These are phyloP conservation scores for Alethe diademata DNA, from an alignment of 2,113 vertebrate genomes.

Conservation along the genomic window DNA sequence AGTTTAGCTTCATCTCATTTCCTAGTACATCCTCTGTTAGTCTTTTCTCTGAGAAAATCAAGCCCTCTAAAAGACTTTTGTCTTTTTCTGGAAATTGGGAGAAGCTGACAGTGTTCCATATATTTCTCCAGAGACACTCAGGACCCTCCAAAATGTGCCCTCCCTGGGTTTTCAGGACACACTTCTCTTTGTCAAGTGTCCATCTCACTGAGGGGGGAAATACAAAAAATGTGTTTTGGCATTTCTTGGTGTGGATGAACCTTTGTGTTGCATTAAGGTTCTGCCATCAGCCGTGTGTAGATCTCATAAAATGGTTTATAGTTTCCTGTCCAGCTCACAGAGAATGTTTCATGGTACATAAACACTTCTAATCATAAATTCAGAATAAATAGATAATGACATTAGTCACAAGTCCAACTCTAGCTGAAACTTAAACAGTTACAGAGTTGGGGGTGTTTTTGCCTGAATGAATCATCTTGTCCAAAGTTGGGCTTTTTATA, in stretches of 20 bases:
- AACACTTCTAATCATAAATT: slow-evolving; percentile 74
- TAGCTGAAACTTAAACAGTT: slow-evolving; percentile 11
- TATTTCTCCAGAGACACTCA: background rate
- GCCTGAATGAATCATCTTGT: slow-evolving; percentile 48
- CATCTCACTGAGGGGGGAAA: background rate
- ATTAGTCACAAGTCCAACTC: slow-evolving; percentile 39
- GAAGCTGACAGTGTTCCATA: background rate
- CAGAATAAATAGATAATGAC: slow-evolving; percentile 59
- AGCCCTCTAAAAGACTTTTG: background rate
- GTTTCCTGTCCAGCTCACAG: slow-evolving; percentile 65
- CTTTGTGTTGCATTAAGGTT: slow-evolving; percentile 57
- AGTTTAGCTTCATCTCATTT: background rate
- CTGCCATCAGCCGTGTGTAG: slow-evolving; percentile 50
- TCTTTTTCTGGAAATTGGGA: background rate
- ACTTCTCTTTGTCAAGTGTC: background rate
- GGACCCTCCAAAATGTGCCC: background rate
- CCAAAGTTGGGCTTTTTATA: background rate
- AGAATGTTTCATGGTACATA: slow-evolving; percentile 71
- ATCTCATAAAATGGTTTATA: slow-evolving; percentile 72
- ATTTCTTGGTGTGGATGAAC: slow-evolving; percentile 54
- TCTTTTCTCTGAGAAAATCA: background rate
- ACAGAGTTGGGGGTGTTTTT: background rate
- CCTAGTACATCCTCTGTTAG: background rate
- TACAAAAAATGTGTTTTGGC: background rate
- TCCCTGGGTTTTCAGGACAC: background rate